Percentiles rank a stretch among this genome's conserved stretches.
Conservation (phyloP, 2,113 vertebrate genomes). For the Chloroceryle aenea region DNA sequence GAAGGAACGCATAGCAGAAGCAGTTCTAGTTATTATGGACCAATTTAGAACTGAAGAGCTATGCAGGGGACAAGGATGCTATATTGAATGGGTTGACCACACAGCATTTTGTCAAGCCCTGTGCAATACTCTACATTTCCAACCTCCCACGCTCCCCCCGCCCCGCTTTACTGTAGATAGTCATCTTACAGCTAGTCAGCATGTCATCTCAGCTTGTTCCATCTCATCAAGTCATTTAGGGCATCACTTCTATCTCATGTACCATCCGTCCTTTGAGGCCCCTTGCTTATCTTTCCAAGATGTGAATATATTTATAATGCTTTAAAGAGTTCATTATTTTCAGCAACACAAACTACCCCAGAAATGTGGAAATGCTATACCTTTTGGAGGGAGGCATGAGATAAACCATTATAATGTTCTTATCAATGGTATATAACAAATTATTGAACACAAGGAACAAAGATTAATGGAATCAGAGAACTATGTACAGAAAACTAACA, state of each 20-base stretch:
- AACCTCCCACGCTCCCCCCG: neutral
- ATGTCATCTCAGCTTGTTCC: constrained; percentile 16
- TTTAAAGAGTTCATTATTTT: constrained; percentile 50
- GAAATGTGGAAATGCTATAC: constrained; percentile 10
- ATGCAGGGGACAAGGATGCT: constrained; percentile 73
- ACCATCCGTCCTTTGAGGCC: neutral
- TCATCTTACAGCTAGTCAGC: constrained; percentile 38
- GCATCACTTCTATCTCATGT: constrained; percentile 28
- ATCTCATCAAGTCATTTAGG: constrained; percentile 48
- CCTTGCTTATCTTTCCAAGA: constrained; percentile 42
- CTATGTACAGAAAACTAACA: neutral
- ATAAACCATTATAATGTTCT: neutral
- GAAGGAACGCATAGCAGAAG: constrained; percentile 80
- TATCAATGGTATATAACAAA: neutral
- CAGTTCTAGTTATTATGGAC: constrained; percentile 80
- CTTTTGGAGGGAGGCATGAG: constrained; percentile 37
- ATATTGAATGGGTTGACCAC: constrained; percentile 79
- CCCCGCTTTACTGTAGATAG: constrained; percentile 17
- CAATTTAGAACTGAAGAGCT: constrained; percentile 83
- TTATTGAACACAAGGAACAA: neutral
- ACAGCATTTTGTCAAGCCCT: constrained; percentile 95
- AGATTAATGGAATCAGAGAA: neutral
- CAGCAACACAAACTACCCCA: constrained; percentile 35
- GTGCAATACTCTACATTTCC: constrained; percentile 86
- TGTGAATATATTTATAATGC: constrained; percentile 64